These are phyloP conservation scores for Diachasma alloeum DNA, from an alignment of 1,140 invertebrate genomes.

Conservation along the genomic window DNA sequence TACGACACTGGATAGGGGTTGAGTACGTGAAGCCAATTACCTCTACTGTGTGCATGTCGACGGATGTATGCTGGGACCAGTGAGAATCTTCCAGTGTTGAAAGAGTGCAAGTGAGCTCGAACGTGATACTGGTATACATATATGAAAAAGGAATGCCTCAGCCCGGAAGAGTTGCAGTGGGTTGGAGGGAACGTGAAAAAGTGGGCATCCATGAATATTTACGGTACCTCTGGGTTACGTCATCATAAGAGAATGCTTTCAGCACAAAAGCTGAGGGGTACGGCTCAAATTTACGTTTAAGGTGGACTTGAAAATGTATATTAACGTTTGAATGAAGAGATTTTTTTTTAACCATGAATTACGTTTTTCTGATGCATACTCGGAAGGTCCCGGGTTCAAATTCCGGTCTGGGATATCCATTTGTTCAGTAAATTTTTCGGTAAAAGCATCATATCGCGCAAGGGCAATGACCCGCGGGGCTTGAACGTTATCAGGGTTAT, in stretches of 20 bases:
- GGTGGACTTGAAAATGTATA: not conserved
- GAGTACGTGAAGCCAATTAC: constrained; percentile 19
- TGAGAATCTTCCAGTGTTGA: not conserved
- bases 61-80: not conserved
- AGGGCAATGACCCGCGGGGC: too few relatives aligned
- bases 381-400: too few relatives aligned
- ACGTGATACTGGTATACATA: not conserved
- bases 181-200: constrained; percentile 4
- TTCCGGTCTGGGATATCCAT: too few relatives aligned
- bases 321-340: not conserved
- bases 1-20: not conserved
- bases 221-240: constrained; percentile 13
- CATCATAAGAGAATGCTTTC: constrained; percentile 15
- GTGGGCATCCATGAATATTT: constrained; percentile 29
- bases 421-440: too few relatives aligned
- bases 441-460: too few relatives aligned
- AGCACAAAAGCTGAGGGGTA: not conserved
- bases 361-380: too few relatives aligned
- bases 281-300: not conserved
- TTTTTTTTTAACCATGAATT: not conserved
- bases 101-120: constrained; percentile 1
- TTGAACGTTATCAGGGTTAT: too few relatives aligned
- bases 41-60: not conserved
- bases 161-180: constrained; percentile 13
- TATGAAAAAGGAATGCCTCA: constrained; percentile 7